Percentiles rank a stretch among this genome's conserved stretches.
These are phyloP conservation scores for Gila robusta DNA, from an alignment of 2,797 vertebrate genomes.

Conservation along the genomic window DNA sequence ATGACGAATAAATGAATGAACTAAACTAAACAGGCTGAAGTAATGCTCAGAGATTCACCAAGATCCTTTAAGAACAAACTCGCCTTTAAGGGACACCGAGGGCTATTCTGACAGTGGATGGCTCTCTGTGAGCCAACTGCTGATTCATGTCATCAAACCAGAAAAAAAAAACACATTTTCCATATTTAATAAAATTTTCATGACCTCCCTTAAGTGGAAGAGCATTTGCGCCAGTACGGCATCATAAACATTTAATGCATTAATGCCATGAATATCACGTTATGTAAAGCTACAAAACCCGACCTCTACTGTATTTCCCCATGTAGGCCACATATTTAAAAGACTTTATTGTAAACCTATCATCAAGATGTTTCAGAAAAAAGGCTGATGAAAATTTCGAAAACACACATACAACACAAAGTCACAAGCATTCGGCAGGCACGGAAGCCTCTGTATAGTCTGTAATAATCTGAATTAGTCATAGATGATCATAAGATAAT, in stretches of 20 bases:
- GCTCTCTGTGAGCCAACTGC: constrained; percentile 12
- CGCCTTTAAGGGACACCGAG: constrained; percentile 18
- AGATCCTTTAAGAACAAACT: constrained; percentile 39
- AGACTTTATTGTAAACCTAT: background rate
- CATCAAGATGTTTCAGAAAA: constrained; percentile 17
- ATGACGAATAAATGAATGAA: background rate
- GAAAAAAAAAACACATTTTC: constrained; percentile 10
- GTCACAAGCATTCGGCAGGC: background rate
- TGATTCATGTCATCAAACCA: constrained; percentile 18
- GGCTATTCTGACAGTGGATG: constrained; percentile 7
- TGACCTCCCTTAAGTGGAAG: constrained; percentile 16
- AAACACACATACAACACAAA: background rate
- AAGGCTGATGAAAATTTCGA: background rate
- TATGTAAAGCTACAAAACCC: background rate
- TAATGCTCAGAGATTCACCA: constrained; percentile 5
- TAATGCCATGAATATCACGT: background rate
- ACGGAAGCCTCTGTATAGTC: constrained; percentile 11
- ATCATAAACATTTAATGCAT: background rate
- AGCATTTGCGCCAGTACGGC: background rate
- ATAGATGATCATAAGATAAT: constrained; percentile 25
- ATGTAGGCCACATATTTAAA: background rate
- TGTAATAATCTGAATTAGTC: constrained; percentile 34
- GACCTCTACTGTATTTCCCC: background rate
- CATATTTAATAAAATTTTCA: constrained; percentile 2
- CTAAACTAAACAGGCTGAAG: constrained; percentile 22